Conservation (phyloP, 2,113 vertebrate species). For the Jaculus jaculus region DNA sequence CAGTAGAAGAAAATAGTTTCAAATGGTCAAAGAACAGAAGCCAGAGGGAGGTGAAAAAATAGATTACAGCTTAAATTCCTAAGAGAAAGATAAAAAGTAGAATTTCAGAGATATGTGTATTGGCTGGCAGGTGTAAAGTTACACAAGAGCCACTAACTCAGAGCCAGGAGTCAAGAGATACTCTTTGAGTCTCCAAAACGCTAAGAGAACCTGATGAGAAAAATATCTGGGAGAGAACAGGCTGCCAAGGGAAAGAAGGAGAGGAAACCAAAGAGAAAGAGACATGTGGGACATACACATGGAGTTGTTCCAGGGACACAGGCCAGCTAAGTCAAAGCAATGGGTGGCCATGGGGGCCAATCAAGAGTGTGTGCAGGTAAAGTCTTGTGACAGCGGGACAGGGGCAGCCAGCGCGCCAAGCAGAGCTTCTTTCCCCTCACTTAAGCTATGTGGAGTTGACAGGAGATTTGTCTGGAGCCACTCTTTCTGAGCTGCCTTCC, state of each 20-base stretch:
- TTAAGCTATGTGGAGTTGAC: neutral
- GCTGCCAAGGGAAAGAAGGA: neutral
- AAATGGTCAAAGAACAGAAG: neutral
- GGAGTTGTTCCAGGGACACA: neutral
- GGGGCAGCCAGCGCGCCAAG: too few relatives aligned
- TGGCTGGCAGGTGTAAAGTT: conserved; percentile 13
- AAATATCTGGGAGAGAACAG: neutral
- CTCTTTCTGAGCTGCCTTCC: neutral
- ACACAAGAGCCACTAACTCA: conserved; percentile 30
- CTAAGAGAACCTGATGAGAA: neutral
- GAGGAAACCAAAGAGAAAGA: conserved; percentile 32
- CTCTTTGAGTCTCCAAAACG: neutral
- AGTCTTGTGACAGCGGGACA: neutral
- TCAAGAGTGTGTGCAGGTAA: neutral
- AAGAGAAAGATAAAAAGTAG: conserved; percentile 8
- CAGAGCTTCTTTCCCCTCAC: neutral
- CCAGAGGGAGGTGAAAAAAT: neutral
- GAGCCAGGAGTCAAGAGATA: conserved; percentile 1
- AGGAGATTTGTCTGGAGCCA: conserved; percentile 11
- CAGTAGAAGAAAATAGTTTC: neutral
- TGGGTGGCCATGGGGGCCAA: neutral
- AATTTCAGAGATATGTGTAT: conserved; percentile 29
- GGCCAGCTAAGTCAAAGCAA: conserved; percentile 23
- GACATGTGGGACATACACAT: neutral
- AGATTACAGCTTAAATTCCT: neutral